These are phyloP conservation scores for Muscidifurax raptorellus DNA, from an alignment of 1,140 invertebrate species.

Conservation along the genomic window DNA sequence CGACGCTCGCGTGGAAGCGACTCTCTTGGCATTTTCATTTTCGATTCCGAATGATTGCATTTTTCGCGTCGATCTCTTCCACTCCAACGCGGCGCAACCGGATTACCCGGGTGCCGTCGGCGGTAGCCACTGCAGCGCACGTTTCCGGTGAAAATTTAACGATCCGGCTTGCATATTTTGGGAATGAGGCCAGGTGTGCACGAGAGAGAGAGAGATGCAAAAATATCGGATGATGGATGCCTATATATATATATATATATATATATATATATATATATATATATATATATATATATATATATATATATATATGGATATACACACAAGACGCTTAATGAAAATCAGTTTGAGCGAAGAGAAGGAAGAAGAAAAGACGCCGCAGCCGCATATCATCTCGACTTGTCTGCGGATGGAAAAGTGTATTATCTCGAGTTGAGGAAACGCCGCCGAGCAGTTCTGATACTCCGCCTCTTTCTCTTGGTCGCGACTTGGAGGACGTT, in stretches of 20 bases:
- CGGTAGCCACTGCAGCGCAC: too few relatives aligned
- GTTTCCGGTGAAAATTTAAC: neutral
- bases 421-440: neutral
- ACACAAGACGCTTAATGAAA: neutral
- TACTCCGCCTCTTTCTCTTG: neutral
- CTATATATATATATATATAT: too few relatives aligned
- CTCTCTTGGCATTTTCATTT: neutral
- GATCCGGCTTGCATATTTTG: neutral
- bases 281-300: too few relatives aligned
- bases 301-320: neutral
- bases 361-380: neutral
- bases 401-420: neutral
- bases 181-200: neutral
- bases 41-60: neutral
- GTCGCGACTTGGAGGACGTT: neutral
- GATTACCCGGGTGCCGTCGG: too few relatives aligned
- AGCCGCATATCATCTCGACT: slow-evolving; percentile 1
- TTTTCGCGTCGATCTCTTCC: neutral
- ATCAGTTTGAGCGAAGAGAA: neutral
- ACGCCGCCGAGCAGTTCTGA: neutral
- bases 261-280: too few relatives aligned
- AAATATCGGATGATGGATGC: neutral
- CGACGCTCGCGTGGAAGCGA: too few relatives aligned
- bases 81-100: too few relatives aligned
- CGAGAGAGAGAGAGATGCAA: neutral